Base-by-base conservation (phyloP, 2,113 vertebrate genomes). In the Patagioenas fasciata region DNA sequence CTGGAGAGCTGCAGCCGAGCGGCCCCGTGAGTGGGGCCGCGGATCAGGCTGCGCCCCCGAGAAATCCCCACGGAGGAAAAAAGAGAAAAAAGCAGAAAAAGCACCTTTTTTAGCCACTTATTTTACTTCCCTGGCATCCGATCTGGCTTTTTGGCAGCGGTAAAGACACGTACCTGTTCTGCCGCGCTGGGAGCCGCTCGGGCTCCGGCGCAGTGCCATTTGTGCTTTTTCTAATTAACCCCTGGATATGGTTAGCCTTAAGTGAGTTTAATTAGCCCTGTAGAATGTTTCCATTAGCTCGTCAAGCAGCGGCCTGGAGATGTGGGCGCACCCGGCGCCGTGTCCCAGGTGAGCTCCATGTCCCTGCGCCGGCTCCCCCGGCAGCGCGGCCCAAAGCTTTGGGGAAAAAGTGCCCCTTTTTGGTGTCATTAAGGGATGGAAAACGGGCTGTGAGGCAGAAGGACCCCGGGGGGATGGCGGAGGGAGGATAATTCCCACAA, bases 181-280 rank as follows among this genome's bases (percentile, higher is more conserved):
- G 42, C 42, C 42, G 42, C 42, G 16, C 7, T 7, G 16, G 42
- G 17, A 44, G 42, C 42, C 7, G 42, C 42, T 17, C 16, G 42
- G 42, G 42, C 42, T 44, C 15, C 7, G 16, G 42, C 42, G 16
- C 42, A 44, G 17, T 44, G 34, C 47, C 40, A 1, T 32, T 25
- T 25, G n/a, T 5, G 26, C 13, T 71, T 74, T 50, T 26, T n/a
- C 53, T 74, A 48, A 85, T 83, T 75, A 83, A 78, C 24, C 28
- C 11, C 0, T 1, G 7, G 71, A 1, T 10, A 1, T 1, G 2
- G 32, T 40, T 31, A 23, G 48, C 0, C 1, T 23, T 36, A 21
- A 20, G 25, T 0, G 8, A 54, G 24, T 58, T 58, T 72, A 75
- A 72, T 91, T 54, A 69, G 34, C 67, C 57, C 1, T 44, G 25